Evolutionary conservation across 2,888 invertebrate species (phyloP).

Genomic region (Ferrisia virgata): DNA sequence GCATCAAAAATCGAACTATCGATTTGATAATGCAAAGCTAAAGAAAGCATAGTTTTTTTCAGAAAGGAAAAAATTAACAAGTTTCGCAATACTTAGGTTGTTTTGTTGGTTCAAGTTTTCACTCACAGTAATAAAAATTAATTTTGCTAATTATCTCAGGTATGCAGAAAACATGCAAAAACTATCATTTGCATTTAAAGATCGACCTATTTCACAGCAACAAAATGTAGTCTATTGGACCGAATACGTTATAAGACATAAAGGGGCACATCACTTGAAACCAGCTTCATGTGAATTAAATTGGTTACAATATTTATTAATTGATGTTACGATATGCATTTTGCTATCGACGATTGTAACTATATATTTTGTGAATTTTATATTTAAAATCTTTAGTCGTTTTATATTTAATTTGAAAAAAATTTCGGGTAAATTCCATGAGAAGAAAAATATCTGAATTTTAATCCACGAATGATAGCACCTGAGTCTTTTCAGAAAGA

Average conservation of each 20-base stretch:
- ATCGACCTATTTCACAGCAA: constrained; percentile 1
- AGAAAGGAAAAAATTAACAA: no score
- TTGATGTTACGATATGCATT: not conserved
- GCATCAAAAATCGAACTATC: no score
- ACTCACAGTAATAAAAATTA: not conserved
- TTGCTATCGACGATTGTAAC: not conserved
- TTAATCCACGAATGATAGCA: no score
- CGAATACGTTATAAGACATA: not conserved
- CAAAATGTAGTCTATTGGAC: constrained; percentile 24
- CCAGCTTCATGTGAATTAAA: not conserved
- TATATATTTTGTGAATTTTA: not conserved
- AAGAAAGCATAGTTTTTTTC: no score
- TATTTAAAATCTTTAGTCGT: not conserved
- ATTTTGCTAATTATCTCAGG: not conserved
- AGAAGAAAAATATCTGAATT: not conserved
- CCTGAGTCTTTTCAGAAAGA: no score
- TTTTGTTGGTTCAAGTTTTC: no score
- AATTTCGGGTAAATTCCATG: not conserved
- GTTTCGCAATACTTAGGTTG: no score
- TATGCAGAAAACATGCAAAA: constrained; percentile 6
- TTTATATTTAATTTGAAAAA: not conserved
- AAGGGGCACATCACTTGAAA: constrained; percentile 3
- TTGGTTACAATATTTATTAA: not conserved
- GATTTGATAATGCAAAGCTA: no score
- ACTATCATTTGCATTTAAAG: not conserved